Evolutionary conservation across 64 coral and sea anemone species (phyloP), one percentile per base, ranked within the genome.

Genomic region (Montipora sp.): DNA sequence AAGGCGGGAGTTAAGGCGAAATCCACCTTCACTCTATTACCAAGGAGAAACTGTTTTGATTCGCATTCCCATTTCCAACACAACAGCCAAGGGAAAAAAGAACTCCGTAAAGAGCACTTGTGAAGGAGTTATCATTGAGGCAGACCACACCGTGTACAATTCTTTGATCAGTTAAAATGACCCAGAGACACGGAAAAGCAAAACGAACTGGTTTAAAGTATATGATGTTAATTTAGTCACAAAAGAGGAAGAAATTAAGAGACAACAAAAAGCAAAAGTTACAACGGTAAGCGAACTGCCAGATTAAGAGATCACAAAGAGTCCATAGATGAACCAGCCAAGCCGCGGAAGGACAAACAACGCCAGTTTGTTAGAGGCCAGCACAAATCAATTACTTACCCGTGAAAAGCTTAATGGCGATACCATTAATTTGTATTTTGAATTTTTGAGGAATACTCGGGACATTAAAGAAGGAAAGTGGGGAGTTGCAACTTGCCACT

Each of bases 221-320:
- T 18, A 90, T n/a, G 88, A 90, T 51, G 60, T 90, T 65, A 79
- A 75, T 0, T 90, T 59, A 12, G 2, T 90, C 66, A 90, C 88
- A 48, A 90, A 90, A 80, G 75, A 90, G 43, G 88, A 90, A 10
- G 88, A 90, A 70, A 90, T 43, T 67, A 67, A 65, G 43, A 61
- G 75, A 12, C 57, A 70, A 48, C 21, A 43, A 70, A 59, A 16
- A 10, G 88, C 77, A 19, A 75, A 50, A 75, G 69, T 55, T 5
- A 55, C 51, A 55, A 10, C 51, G 0, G 51, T 55, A 55, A 55
- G 0, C 51, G 51, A 55, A 0, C 5, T 55, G 9, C 51, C 51
- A 55, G 5, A 55, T 55, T 5, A 0, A 55, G 5, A 10, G 51
- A 55, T 5, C 51, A 55, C 5, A 10, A 55, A 55, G 51, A 55